These are phyloP conservation scores for Plectropomus leopardus DNA, from an alignment of 2,113 vertebrate genomes.

Conservation along the genomic window DNA sequence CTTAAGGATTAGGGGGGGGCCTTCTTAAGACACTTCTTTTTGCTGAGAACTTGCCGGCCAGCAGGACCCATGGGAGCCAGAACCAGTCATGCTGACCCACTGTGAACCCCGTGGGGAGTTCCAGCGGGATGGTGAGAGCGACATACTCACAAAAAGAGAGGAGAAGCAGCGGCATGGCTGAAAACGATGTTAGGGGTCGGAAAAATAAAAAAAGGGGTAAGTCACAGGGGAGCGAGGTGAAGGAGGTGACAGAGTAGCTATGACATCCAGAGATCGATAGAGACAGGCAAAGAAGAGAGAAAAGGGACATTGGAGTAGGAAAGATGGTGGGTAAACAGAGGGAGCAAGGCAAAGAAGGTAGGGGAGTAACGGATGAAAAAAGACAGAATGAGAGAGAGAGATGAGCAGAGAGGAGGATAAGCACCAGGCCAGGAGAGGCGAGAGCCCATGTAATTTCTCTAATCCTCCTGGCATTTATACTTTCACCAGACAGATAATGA, in stretches of 20 bases:
- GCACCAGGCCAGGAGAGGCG: slow-evolving; percentile 78
- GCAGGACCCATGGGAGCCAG: slow-evolving; percentile 43
- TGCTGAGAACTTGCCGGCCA: slow-evolving; percentile 60
- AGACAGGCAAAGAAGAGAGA: slow-evolving; percentile 33
- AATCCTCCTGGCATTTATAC: slow-evolving; percentile 90
- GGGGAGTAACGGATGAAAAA: slow-evolving; percentile 35
- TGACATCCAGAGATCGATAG: slow-evolving; percentile 50
- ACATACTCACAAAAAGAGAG: slow-evolving; percentile 22
- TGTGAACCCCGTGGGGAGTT: slow-evolving; percentile 65
- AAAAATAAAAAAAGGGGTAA: slow-evolving; percentile 36
- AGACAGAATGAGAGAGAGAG: slow-evolving; percentile 53
- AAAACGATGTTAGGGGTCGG: slow-evolving; percentile 28
- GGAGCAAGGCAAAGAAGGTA: slow-evolving; percentile 50
- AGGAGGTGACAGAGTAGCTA: slow-evolving; percentile 30
- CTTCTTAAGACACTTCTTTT: slow-evolving; percentile 82
- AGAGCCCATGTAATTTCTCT: slow-evolving; percentile 88
- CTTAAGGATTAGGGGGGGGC: slow-evolving; percentile 81
- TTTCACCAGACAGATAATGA: slow-evolving; percentile 87
- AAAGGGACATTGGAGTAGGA: slow-evolving; percentile 34
- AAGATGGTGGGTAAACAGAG: slow-evolving; percentile 57
- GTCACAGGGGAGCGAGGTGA: slow-evolving; percentile 21
- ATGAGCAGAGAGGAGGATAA: slow-evolving; percentile 79
- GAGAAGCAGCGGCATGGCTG: slow-evolving; percentile 12
- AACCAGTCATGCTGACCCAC: slow-evolving; percentile 63
- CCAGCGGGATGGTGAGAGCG: slow-evolving; percentile 42